These are phyloP conservation scores for Delia radicum DNA, from an alignment of 1,140 invertebrate species.

Conservation along the genomic window DNA sequence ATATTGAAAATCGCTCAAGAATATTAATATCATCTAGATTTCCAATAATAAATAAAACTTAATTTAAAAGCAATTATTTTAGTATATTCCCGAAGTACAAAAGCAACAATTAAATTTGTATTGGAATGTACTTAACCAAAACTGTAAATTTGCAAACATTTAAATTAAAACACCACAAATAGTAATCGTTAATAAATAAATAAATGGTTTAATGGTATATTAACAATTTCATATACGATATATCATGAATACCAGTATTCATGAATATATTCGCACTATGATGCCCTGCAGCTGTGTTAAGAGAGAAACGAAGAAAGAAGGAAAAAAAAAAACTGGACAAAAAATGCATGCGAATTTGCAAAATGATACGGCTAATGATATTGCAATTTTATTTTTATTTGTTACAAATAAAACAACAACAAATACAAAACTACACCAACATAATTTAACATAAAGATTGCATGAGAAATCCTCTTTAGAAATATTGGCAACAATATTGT, in stretches of 20 bases:
- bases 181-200: background rate
- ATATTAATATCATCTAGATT: too few species aligned
- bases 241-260: background rate
- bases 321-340: background rate
- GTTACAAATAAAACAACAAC: constrained; percentile 15
- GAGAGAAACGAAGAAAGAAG: background rate
- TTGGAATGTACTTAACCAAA: background rate
- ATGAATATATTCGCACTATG: background rate
- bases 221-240: background rate
- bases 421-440: background rate
- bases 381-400: constrained; percentile 15
- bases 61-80: too few species aligned
- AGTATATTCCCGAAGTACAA: background rate
- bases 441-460: constrained; percentile 2
- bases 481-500: background rate
- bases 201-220: background rate
- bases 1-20: too few species aligned
- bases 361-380: constrained; percentile 20
- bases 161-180: background rate
- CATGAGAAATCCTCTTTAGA: background rate
- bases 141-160: background rate
- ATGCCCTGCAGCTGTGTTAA: constrained; percentile 8
- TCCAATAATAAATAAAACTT: too few species aligned
- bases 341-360: constrained; percentile 8
- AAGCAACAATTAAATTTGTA: background rate